Evolutionary conservation across 1,140 invertebrate genomes (phyloP), one percentile per base, ranked within the genome.

Genomic region (Drosophila quadrilineata): DNA sequence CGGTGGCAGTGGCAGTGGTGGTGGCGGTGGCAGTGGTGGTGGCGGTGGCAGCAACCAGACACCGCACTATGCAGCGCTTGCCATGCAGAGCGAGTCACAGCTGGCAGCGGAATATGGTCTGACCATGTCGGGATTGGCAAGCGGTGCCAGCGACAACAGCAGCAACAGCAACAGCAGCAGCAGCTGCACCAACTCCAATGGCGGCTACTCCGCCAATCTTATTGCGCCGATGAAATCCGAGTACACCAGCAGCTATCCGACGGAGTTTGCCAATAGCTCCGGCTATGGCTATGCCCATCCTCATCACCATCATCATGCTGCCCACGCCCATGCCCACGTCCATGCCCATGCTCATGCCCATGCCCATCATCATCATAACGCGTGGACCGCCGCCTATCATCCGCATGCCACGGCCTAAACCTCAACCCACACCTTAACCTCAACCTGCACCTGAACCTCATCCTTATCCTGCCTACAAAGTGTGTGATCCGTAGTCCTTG

Each of bases 71-170:
- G 75, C 82, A 4, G 75, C 75, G 0, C 52, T 88, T 10, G 77
- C 87, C 10, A 84, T 88, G 77, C 87, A 88, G 38, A 88, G 75
- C 33, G 87, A 88, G 28, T 80, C 87, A 0, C 87, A 88, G 31
- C 26, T 88, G 60, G 82, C 87, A 8, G 71, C 80, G 5, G 87
- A 88, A 26, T 88, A 88, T 4, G 87, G 87, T 0, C 41, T 88
- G 12, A 88, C 82, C 24, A 88, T 88, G 77, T 75, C 77, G 6
- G 80, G 79, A 1, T 10, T 84, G 60, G 73, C 77, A 12, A 84
- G 79, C 35, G 79, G 73, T 0, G 77, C 70, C 31, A 67, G 73
- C 45, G 70, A 85, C 16, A 71, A 52, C 9, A 70, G 71, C 19
- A 80, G 24, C 60, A 72, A 41, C 57, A 70, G 60, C 49, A 36